A percentile compares a stretch with the other conserved stretches of the same genome.
These are phyloP conservation scores for Echiichthys vipera DNA, from an alignment of 2,797 vertebrate species.

Conservation along the genomic window DNA sequence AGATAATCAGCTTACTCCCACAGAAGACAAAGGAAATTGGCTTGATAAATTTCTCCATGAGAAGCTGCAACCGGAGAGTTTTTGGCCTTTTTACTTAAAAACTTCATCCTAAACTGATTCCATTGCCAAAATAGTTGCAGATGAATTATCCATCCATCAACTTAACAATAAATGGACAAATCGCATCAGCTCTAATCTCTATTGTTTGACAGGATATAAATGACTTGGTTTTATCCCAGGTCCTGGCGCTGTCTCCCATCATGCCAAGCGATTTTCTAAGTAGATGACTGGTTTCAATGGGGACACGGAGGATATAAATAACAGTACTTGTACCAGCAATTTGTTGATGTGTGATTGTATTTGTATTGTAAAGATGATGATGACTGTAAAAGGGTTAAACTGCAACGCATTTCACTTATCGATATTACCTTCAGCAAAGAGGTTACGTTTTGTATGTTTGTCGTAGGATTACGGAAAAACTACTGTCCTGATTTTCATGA, in stretches of 20 bases:
- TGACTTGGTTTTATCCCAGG: background rate
- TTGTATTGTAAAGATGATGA: too few relatives aligned
- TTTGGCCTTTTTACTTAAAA: background rate
- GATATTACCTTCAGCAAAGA: too few relatives aligned
- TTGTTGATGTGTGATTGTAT: background rate
- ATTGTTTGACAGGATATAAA: background rate
- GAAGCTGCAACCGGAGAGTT: background rate
- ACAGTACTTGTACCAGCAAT: background rate
- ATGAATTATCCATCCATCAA: background rate
- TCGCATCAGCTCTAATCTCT: background rate
- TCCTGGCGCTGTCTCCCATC: slow-evolving; percentile 26
- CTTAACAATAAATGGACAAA: background rate
- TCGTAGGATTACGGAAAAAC: too few relatives aligned
- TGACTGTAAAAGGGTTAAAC: too few relatives aligned
- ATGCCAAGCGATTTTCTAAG: background rate
- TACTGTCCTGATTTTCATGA: too few relatives aligned
- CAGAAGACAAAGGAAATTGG: background rate
- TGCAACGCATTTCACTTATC: too few relatives aligned
- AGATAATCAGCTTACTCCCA: background rate
- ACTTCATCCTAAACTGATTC: background rate
- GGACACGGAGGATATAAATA: background rate
- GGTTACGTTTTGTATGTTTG: too few relatives aligned
- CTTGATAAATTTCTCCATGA: background rate
- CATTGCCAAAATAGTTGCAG: background rate
- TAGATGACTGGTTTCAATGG: slow-evolving; percentile 7